phyloP scores from a whole-genome alignment of 2,113 vertebrate species.

The Thalassoma bifasciatum region DNA sequence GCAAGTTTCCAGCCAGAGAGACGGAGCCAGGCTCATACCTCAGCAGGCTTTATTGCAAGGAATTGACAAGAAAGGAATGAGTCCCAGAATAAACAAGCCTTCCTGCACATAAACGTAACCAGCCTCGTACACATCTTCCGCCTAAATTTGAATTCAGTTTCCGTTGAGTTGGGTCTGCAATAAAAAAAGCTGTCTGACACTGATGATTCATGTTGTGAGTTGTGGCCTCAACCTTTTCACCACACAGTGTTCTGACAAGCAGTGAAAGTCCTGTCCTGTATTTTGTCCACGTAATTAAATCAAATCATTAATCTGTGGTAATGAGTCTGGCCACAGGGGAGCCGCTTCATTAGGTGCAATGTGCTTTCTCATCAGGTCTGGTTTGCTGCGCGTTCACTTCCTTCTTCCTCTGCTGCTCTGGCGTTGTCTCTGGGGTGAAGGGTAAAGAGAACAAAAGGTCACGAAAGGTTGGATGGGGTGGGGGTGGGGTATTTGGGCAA shows the following conservation, averaged over 20 bases:
- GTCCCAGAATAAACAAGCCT: constrained; percentile 15
- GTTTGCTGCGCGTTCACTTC: constrained; percentile 4
- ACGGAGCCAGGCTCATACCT: constrained; percentile 28
- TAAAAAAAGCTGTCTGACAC: not conserved
- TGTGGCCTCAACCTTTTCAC: constrained; percentile 24
- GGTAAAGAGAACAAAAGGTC: constrained; percentile 55
- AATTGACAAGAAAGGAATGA: constrained; percentile 14
- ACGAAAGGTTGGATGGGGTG: constrained; percentile 13
- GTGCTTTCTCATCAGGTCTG: constrained; percentile 55
- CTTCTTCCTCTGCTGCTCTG: constrained; percentile 35
- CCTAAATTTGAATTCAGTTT: not conserved
- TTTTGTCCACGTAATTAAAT: constrained; percentile 40
- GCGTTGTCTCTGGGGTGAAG: constrained; percentile 40
- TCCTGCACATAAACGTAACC: not conserved
- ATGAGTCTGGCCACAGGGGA: constrained; percentile 52
- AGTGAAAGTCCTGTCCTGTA: constrained; percentile 9
- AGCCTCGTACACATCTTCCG: not conserved
- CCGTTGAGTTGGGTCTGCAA: not conserved
- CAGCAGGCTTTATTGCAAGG: constrained; percentile 29
- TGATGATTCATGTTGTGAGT: constrained; percentile 7
- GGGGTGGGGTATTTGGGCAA: not conserved
- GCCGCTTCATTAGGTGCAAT: constrained; percentile 46
- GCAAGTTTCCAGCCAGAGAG: constrained; percentile 41
- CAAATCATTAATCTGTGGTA: constrained; percentile 53
- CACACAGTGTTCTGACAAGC: constrained; percentile 11